Percentiles rank a stretch among this genome's conserved stretches.
phyloP scores from a whole-genome alignment of 2,113 vertebrate species.

The Lonchura striata region DNA sequence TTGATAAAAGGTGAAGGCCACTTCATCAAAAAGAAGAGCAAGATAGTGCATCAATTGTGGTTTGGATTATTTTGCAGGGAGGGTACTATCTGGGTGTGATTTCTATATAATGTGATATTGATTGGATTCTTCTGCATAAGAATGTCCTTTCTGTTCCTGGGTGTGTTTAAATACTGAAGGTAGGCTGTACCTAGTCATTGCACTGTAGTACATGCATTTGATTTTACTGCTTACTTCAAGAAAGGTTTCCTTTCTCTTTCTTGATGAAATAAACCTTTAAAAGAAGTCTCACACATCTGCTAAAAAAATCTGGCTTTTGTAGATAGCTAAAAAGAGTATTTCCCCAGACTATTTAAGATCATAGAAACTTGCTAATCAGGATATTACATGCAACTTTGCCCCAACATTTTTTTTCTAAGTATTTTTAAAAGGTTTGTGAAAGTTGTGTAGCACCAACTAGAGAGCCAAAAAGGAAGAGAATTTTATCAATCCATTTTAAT shows the following conservation, averaged over 20 bases:
- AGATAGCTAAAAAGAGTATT: background rate
- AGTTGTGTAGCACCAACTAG: background rate
- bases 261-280: background rate
- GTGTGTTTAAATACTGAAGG: background rate
- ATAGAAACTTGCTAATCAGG: background rate
- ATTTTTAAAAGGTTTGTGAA: background rate
- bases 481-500: background rate
- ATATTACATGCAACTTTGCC: background rate
- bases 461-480: background rate
- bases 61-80: background rate
- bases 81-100: background rate
- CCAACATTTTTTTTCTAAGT: background rate
- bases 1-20: background rate
- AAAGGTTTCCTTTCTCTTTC: background rate
- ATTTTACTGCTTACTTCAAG: background rate
- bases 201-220: background rate
- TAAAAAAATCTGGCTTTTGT: background rate
- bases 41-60: background rate
- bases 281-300: background rate
- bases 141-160: background rate
- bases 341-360: background rate
- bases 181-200: background rate
- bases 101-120: background rate
- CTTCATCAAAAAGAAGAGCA: background rate
- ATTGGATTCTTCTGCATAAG: background rate